Base-by-base conservation (phyloP, 2,888 invertebrate genomes). In the Asteroscopus sphinx region DNA sequence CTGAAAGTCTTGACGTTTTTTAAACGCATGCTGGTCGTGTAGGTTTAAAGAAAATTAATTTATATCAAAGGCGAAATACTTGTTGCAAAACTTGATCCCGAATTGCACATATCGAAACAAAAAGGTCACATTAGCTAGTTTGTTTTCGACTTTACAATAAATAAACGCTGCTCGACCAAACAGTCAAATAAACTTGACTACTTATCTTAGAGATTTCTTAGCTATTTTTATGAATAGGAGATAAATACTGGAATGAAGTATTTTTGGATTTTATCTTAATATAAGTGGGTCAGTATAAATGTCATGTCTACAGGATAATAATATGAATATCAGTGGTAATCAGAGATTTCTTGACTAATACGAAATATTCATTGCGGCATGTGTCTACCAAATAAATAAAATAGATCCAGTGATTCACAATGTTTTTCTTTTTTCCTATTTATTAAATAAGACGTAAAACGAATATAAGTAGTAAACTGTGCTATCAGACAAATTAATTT, bases 321-420 rank as follows among this genome's bases (percentile, higher is more conserved):
- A 39, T 32, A 44, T 39, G 54, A 72, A 72, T 73, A 73, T 68
- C 55, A 55, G 15, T 26, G 11, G 13, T 45, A 21, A 25, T 54
- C 12, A 36, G 49, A 69, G 49, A 73, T 54, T 51, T 35, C n/a
- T 42, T 55, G 68, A 72, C 61, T 59, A 58, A 60, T 42, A 37
- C 16, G 12, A 48, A 39, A 57, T 13, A 60, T 39, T 55, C 30
- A 54, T 47, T 48, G 30, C 11, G 40, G 52, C 39, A 40, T 53
- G 47, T 54, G 17, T 66, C 71, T 63, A 47, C 13, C 17, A 26
- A 64, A 42, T 57, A 53, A 59, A 72, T 61, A 66, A 56, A 73
- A 46, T 30, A 25, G 9, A 45, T 48, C 69, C 64, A 73, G 74
- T 71, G 69, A 52, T 30, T 21, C 9, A 21, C n/a, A 6, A 6